Percentiles rank a stretch among this genome's conserved stretches.
Conservation (phyloP, 2,113 vertebrate genomes). For the Ptilonorhynchus violaceus region DNA sequence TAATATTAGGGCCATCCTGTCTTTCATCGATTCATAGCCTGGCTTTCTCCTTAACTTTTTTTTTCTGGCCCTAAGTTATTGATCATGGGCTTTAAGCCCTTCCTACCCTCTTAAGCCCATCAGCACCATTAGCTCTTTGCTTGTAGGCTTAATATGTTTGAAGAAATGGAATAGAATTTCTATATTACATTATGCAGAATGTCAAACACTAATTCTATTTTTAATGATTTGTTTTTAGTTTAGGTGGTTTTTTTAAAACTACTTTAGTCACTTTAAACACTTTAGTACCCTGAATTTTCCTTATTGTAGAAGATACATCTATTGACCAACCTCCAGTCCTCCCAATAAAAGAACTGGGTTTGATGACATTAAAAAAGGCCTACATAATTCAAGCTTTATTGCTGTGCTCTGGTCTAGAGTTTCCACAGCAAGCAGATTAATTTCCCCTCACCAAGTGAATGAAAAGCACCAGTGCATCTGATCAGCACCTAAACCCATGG, state of each 20-base stretch:
- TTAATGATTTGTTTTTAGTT: constrained; percentile 20
- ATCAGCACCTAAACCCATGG: background rate
- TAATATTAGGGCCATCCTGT: background rate
- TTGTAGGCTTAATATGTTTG: background rate
- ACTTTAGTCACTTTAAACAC: background rate
- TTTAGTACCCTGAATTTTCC: background rate
- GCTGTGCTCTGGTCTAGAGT: background rate
- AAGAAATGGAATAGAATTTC: background rate
- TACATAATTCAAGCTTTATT: background rate
- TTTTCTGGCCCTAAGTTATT: constrained; percentile 14
- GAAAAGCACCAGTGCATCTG: background rate
- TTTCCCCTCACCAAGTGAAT: background rate
- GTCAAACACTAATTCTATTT: constrained; percentile 1
- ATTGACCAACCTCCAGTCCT: background rate
- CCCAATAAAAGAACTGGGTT: background rate
- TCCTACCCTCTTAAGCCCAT: constrained; percentile 2
- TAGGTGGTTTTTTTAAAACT: background rate
- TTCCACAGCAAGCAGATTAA: background rate
- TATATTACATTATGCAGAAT: background rate
- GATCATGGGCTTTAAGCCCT: background rate
- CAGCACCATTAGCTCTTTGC: constrained; percentile 35
- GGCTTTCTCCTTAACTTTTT: background rate
- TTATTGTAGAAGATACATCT: background rate
- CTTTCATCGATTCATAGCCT: background rate
- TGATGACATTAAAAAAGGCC: background rate